Conservation (phyloP, 53 echinoderm and acorn worm genomes). For the Stichopus horrens region DNA sequence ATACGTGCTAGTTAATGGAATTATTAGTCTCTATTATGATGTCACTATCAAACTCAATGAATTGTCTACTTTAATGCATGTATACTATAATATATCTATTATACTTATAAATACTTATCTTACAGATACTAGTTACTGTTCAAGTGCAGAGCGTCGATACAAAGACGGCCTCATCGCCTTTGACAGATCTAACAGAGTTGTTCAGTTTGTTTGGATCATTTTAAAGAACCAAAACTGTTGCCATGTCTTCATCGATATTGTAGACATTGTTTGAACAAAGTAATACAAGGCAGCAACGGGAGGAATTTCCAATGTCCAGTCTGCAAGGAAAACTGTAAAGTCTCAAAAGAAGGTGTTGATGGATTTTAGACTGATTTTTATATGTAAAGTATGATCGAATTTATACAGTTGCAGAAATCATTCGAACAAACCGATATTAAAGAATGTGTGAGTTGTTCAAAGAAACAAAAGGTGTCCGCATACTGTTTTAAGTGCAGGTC, state of each 20-base stretch:
- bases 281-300: neutral
- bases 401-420: neutral
- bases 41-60: neutral
- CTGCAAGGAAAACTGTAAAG: neutral
- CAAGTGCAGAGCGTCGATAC: too few species aligned
- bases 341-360: neutral
- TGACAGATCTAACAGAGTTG: neutral
- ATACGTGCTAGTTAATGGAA: too few species aligned
- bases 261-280: neutral
- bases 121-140: too few species aligned
- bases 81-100: too few species aligned
- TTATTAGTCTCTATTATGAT: neutral
- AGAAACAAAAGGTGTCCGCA: neutral
- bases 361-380: neutral
- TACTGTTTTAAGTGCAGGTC: neutral
- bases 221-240: neutral
- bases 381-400: neutral
- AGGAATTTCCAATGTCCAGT: neutral
- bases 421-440: neutral
- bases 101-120: too few species aligned
- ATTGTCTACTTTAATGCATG: too few species aligned
- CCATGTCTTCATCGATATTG: constrained; percentile 12
- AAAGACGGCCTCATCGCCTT: neutral
- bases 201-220: neutral
- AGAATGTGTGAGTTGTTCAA: neutral